Evolutionary conservation across 2,113 vertebrate genomes (phyloP).

Genomic region (Argyrosomus japonicus): DNA sequence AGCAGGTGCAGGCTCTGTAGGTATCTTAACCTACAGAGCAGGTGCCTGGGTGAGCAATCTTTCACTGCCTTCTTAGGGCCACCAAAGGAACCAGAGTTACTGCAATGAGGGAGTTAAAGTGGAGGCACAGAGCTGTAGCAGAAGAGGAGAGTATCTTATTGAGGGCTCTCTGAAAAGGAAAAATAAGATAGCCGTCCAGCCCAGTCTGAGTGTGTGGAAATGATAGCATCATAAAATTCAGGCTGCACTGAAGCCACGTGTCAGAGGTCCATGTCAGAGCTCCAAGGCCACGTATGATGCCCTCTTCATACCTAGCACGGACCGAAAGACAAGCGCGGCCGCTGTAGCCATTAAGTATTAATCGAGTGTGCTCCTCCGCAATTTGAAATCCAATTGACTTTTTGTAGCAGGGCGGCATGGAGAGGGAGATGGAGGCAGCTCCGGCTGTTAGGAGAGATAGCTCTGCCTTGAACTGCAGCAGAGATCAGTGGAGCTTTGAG

Average conservation of each 20-base stretch:
- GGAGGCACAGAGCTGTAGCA: background rate
- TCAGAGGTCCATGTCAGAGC: conserved; percentile 20
- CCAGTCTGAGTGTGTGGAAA: background rate
- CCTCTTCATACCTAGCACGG: conserved; percentile 20
- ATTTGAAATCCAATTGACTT: conserved; percentile 71
- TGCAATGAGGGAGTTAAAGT: too few relatives aligned
- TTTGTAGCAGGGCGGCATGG: conserved; percentile 42
- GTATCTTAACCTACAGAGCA: too few relatives aligned
- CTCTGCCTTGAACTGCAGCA: conserved; percentile 31
- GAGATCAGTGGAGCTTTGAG: conserved; percentile 48
- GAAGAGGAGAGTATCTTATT: background rate
- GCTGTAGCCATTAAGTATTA: conserved; percentile 67
- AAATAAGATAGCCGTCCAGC: background rate
- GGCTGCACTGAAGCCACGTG: background rate
- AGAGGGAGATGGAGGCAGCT: conserved; percentile 18
- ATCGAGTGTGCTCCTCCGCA: conserved; percentile 52
- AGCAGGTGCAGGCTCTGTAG: too few relatives aligned
- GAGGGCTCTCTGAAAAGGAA: background rate
- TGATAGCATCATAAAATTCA: background rate
- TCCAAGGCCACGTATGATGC: conserved; percentile 4
- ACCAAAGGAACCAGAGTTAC: too few relatives aligned
- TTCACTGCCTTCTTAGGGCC: too few relatives aligned
- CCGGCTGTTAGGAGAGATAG: conserved; percentile 26
- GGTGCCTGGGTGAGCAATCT: too few relatives aligned
- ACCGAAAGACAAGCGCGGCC: conserved; percentile 27